Evolutionary conservation across 2,113 vertebrate species (phyloP).

Genomic region (Hassar affinis): DNA sequence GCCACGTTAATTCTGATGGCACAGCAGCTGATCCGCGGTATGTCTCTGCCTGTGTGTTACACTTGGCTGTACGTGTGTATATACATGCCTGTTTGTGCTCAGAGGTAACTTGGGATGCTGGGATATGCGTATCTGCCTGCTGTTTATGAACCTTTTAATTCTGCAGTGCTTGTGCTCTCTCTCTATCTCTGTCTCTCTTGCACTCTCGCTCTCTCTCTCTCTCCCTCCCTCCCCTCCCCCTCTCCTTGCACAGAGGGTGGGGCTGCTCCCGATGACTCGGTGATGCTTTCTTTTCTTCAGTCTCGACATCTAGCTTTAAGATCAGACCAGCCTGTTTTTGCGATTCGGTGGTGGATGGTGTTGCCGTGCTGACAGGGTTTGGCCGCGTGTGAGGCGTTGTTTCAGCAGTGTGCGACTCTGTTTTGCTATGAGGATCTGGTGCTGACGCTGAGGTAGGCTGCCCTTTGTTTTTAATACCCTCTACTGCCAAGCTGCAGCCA

Average conservation of each 20-base stretch:
- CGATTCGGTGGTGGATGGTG: slow-evolving; percentile 45
- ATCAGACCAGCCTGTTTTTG: slow-evolving; percentile 4
- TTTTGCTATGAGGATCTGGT: slow-evolving; percentile 57
- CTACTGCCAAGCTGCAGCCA: slow-evolving; percentile 15
- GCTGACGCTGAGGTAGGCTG: slow-evolving; percentile 60
- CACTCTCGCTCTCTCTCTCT: slow-evolving; percentile 57
- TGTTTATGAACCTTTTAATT: slow-evolving; percentile 33
- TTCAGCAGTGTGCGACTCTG: slow-evolving; percentile 51
- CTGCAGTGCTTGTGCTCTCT: slow-evolving; percentile 50
- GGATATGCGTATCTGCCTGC: background rate
- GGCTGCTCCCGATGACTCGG: slow-evolving; percentile 52
- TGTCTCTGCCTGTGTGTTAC: background rate
- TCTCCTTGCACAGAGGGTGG: slow-evolving; percentile 57
- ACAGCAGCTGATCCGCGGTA: background rate
- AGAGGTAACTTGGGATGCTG: background rate
- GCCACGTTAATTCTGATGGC: background rate
- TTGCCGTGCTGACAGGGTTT: slow-evolving; percentile 35
- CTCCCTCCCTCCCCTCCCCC: slow-evolving; percentile 50
- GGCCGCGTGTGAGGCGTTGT: slow-evolving; percentile 56
- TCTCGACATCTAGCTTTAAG: slow-evolving; percentile 16
- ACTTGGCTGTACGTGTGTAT: background rate
- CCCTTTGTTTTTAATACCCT: slow-evolving; percentile 5
- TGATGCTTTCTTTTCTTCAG: slow-evolving; percentile 43
- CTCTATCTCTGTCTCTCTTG: slow-evolving; percentile 54
- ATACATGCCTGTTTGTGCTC: background rate